Evolutionary conservation across 2,113 vertebrate species (phyloP), one percentile per base, ranked within the genome.

Genomic region (Pandion haliaetus): DNA sequence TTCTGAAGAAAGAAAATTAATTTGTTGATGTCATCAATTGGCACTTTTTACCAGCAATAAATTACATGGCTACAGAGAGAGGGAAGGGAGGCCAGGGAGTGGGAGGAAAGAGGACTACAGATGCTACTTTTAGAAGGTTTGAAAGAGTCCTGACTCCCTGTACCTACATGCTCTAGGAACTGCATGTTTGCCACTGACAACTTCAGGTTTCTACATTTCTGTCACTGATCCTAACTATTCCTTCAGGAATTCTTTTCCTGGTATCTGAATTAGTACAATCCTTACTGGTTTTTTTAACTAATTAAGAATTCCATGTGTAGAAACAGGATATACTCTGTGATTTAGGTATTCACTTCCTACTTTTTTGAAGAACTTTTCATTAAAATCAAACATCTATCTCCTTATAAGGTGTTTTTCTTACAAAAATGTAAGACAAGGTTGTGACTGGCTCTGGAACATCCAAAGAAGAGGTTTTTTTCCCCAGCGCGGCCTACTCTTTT

Each of bases 1-100:
- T 85, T 94, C 70, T 91, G 58, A 87, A 69, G 83, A 87, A 69
- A 85, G 36, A 85, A 73, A 90, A 94, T 95, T 62, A 91, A 85
- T 80, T 89, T 67, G 54, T 93, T 95, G 84, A 82, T 87, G 49
- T 92, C 96, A 97, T 95, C 78, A 77, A 0, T 17, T 96, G 93
- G 91, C 91, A 55, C 78, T 82, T 66, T 62, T 66, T 67, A 70
- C 42, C 24, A 65, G 66, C 78, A 89, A 25, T 95, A 89, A 93
- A 91, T 95, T 82, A 73, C 28, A 11, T 65, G 28, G 34, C 87
- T 93, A 17, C 44, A 86, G 66, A 70, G 84, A 32, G 45, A 65
- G 19, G 28, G 18, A 94, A 65, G 19, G 23, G 49, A 90, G 61
- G 69, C 77, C 78, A 57, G 45, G 23, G 14, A 84, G 52, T 8